A percentile compares a stretch with the other conserved stretches of the same genome.
Conservation (phyloP, 1,140 invertebrate genomes). For the Drosophila sturtevanti region DNA sequence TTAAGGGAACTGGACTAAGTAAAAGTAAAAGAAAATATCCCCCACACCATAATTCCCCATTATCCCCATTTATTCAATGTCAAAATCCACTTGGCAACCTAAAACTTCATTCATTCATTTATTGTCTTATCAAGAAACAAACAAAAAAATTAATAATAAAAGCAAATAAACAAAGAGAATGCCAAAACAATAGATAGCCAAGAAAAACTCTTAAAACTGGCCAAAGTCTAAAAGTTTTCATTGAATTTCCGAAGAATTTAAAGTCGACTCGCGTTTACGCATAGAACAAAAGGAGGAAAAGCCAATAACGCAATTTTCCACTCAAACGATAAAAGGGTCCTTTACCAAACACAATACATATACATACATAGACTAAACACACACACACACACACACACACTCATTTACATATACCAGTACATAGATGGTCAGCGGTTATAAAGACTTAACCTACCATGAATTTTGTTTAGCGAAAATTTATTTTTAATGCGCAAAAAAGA, state of each 20-base stretch:
- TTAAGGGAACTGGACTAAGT: not conserved
- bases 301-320: constrained; percentile 75
- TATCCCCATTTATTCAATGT: not conserved
- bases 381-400: not conserved
- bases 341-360: not conserved
- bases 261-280: constrained; percentile 20
- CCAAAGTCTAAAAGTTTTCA: constrained; percentile 17
- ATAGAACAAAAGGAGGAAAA: constrained; percentile 38
- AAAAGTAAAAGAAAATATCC: not conserved
- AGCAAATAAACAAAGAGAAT: constrained; percentile 7
- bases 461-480: constrained; percentile 54
- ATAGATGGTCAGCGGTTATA: constrained; percentile 12
- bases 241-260: constrained; percentile 30
- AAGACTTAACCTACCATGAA: constrained; percentile 26
- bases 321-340: constrained; percentile 71
- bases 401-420: not conserved
- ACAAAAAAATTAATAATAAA: not conserved
- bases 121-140: not conserved
- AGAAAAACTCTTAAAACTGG: not conserved
- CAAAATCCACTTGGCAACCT: not conserved
- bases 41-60: not conserved
- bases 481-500: constrained; percentile 63
- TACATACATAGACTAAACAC: constrained; percentile 8
- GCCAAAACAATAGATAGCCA: constrained; percentile 5
- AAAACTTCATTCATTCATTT: constrained; percentile 2